Conservation (phyloP, 2,797 vertebrate genomes). For the Aratinga solstitialis region DNA sequence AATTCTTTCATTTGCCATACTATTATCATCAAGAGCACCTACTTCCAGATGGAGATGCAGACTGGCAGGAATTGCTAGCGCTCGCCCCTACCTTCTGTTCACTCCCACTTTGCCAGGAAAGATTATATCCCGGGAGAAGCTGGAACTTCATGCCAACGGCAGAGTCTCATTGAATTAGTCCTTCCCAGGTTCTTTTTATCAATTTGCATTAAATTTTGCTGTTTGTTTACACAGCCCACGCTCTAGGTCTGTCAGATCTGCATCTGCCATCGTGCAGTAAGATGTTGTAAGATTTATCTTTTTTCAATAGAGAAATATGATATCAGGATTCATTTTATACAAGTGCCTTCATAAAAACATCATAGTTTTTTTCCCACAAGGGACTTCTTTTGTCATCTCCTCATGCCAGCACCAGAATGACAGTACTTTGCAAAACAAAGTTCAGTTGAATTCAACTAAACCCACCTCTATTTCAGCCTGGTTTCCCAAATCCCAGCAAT, state of each 20-base stretch:
- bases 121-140: conserved; percentile 28
- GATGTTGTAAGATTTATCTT: accelerated
- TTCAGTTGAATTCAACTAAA: neutral
- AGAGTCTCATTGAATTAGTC: conserved; percentile 47
- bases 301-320: neutral
- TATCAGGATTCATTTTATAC: neutral
- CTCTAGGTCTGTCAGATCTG: neutral
- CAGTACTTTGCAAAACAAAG: neutral
- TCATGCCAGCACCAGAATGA: accelerated
- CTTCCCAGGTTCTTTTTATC: conserved; percentile 21
- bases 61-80: conserved; percentile 1
- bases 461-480: accelerated
- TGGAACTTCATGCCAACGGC: conserved; percentile 18
- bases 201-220: neutral
- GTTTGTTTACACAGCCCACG: neutral
- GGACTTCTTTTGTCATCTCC: neutral
- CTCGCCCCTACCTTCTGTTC: conserved; percentile 60
- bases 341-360: neutral
- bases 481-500: neutral
- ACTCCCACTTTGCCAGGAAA: conserved; percentile 41
- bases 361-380: neutral
- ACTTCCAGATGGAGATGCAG: conserved; percentile 64
- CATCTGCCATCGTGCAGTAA: neutral
- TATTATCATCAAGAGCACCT: neutral
- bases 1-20: conserved; percentile 13